Conservation (phyloP, 2,113 vertebrate species). For the Ursus arctos region DNA sequence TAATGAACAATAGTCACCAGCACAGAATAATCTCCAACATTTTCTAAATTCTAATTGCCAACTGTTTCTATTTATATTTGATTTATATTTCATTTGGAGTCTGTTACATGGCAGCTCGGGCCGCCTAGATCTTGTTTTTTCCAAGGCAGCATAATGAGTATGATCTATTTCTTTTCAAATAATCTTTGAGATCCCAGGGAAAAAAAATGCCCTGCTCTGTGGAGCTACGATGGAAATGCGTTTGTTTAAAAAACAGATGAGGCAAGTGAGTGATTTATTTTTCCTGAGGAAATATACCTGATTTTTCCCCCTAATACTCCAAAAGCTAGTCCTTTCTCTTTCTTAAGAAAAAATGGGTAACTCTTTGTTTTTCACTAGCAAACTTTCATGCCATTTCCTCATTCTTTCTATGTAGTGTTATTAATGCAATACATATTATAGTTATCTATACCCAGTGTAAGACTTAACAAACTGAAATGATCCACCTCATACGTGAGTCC, state of each 20-base stretch:
- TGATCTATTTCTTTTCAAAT: conserved; percentile 83
- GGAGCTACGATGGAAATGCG: conserved; percentile 81
- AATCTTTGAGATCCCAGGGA: conserved; percentile 73
- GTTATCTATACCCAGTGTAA: conserved; percentile 84
- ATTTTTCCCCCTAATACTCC: conserved; percentile 67
- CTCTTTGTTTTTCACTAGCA: conserved; percentile 79
- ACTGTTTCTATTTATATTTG: conserved; percentile 81
- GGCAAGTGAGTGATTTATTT: conserved; percentile 78
- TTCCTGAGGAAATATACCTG: conserved; percentile 80
- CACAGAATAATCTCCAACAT: conserved; percentile 79
- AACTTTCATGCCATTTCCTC: conserved; percentile 80
- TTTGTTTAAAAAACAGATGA: conserved; percentile 81
- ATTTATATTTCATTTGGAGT: conserved; percentile 83
- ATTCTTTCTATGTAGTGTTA: conserved; percentile 89
- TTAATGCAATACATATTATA: conserved; percentile 86
- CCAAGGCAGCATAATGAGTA: conserved; percentile 62
- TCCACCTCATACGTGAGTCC: conserved; percentile 79
- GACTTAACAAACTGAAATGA: conserved; percentile 84
- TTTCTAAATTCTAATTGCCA: conserved; percentile 83
- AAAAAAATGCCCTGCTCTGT: conserved; percentile 56
- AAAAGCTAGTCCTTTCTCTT: conserved; percentile 80
- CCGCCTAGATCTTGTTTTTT: conserved; percentile 39
- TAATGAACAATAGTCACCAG: conserved; percentile 85
- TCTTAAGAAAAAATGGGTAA: conserved; percentile 75
- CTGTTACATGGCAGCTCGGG: conserved; percentile 71